Conservation (phyloP, 92 coral and sea anemone species). For the Zoanthus sociatus region DNA sequence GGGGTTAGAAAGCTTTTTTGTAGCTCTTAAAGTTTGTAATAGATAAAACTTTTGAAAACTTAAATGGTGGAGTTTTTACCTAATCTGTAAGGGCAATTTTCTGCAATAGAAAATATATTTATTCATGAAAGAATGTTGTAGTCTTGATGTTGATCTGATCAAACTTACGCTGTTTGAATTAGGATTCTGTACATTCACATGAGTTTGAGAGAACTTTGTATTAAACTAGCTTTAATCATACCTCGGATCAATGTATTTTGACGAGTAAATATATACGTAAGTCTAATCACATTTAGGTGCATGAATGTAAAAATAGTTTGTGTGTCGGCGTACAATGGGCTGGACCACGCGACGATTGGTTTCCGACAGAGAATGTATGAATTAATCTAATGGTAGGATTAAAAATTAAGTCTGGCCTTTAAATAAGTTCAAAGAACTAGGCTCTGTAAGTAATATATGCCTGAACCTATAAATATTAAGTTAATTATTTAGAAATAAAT, state of each 20-base stretch:
- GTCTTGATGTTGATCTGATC: background rate
- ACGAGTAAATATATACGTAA: background rate
- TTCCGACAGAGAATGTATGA: background rate
- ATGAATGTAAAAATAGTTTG: background rate
- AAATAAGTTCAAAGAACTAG: slow-evolving; percentile 7
- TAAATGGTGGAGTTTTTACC: background rate
- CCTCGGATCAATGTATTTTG: background rate
- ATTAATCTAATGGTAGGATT: slow-evolving; percentile 7
- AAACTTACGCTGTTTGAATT: background rate
- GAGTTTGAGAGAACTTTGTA: background rate
- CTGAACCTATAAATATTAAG: slow-evolving; percentile 14
- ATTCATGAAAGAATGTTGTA: background rate
- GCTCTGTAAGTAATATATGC: slow-evolving; percentile 46
- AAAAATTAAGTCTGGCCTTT: background rate
- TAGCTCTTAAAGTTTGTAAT: background rate
- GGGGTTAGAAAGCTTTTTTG: background rate
- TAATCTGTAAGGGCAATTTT: background rate
- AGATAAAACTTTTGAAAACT: background rate
- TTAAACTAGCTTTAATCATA: background rate
- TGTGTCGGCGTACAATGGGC: background rate
- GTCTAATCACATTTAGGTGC: background rate
- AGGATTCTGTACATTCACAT: background rate
- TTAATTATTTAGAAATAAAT: slow-evolving; percentile 24
- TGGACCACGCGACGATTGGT: background rate
- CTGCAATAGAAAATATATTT: background rate